phyloP scores from a whole-genome alignment of 2,888 invertebrate species.

The Congeria kusceri region DNA sequence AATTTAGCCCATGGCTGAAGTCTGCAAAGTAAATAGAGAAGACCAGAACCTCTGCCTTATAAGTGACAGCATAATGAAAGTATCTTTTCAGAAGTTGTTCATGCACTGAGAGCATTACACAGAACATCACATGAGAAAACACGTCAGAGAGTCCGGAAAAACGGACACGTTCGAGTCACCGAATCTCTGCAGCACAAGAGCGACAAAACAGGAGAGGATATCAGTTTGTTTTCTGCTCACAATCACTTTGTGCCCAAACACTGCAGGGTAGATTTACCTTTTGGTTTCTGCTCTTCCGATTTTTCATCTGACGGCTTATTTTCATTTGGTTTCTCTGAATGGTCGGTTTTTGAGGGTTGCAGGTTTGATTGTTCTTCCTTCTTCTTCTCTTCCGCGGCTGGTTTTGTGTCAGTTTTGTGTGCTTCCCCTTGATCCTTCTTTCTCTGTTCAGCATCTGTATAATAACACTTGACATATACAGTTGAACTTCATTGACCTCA shows the following conservation, averaged over 20 bases:
- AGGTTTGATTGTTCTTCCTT: constrained; percentile 35
- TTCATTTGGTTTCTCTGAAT: constrained; percentile 23
- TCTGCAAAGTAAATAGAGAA: too few relatives aligned
- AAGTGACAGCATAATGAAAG: too few relatives aligned
- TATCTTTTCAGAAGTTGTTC: too few relatives aligned
- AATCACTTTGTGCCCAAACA: constrained; percentile 27
- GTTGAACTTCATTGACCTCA: too few relatives aligned
- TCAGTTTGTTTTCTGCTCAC: too few relatives aligned
- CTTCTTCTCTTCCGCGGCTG: neutral
- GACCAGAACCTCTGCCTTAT: too few relatives aligned
- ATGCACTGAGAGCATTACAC: too few relatives aligned
- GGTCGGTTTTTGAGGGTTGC: constrained; percentile 10
- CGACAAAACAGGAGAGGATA: too few relatives aligned
- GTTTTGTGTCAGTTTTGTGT: constrained; percentile 12
- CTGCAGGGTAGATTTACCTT: constrained; percentile 48
- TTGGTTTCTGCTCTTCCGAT: constrained; percentile 31
- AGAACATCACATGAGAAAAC: too few relatives aligned
- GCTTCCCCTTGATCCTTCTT: constrained; percentile 48
- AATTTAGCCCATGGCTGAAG: too few relatives aligned
- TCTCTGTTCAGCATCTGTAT: constrained; percentile 57
- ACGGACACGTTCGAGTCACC: constrained; percentile 12
- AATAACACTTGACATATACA: too few relatives aligned
- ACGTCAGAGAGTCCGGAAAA: constrained; percentile 3
- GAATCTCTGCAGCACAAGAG: constrained; percentile 9
- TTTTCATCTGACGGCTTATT: constrained; percentile 11